Evolutionary conservation across 2,113 vertebrate genomes (phyloP).

Genomic region (Zosterops pallidus): DNA sequence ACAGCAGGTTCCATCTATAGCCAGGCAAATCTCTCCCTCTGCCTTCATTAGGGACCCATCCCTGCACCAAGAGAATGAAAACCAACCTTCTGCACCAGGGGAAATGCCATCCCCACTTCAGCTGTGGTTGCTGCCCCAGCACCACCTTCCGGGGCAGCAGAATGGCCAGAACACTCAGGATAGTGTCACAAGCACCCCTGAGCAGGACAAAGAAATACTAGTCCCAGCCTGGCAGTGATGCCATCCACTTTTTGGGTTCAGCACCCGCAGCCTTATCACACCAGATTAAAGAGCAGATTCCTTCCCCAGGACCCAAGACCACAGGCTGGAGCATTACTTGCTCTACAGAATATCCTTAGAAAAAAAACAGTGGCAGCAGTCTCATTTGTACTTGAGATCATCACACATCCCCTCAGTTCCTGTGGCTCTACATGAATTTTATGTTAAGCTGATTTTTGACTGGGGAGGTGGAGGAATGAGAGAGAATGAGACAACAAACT

Average conservation of each 20-base stretch:
- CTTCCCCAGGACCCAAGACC: background rate
- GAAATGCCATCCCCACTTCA: background rate
- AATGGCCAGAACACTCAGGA: background rate
- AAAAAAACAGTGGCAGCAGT: background rate
- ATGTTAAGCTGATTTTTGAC: background rate
- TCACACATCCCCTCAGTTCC: background rate
- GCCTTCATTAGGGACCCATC: background rate
- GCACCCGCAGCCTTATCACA: background rate
- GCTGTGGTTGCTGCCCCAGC: background rate
- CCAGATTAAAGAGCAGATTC: background rate
- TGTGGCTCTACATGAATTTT: background rate
- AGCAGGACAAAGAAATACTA: fast-evolving
- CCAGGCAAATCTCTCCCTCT: background rate
- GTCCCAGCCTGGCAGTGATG: background rate
- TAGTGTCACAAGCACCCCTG: background rate
- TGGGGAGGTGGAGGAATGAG: background rate
- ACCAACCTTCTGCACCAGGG: background rate
- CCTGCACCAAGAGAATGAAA: background rate
- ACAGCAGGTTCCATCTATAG: background rate
- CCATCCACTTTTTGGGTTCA: background rate
- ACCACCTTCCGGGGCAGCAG: background rate
- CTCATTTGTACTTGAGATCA: fast-evolving
- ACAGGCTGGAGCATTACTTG: background rate
- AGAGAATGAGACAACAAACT: background rate
- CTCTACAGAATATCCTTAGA: background rate